Conservation (phyloP, 2,888 invertebrate species). For the Unio delphinus region DNA sequence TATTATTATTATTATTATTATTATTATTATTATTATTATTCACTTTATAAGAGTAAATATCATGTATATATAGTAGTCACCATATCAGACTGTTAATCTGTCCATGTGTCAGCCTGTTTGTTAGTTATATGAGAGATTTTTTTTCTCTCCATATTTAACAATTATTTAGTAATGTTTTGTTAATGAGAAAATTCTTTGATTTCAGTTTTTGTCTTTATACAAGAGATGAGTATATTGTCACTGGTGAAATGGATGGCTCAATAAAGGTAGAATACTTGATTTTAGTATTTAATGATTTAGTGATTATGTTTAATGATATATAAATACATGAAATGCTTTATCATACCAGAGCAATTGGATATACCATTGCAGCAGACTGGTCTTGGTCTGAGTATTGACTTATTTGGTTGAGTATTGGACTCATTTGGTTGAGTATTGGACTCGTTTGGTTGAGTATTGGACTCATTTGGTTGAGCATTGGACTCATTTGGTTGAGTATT, state of each 20-base stretch:
- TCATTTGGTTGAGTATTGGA: too few relatives aligned
- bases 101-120: background rate
- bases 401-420: too few relatives aligned
- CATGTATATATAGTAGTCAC: background rate
- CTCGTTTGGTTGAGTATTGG: too few relatives aligned
- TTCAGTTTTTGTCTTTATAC: conserved; percentile 54
- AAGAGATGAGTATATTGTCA: conserved; percentile 51
- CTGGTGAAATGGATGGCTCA: conserved; percentile 54
- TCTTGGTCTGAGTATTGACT: too few relatives aligned
- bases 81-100: background rate
- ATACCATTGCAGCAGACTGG: too few relatives aligned
- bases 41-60: background rate
- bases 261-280: conserved; percentile 40
- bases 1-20: too few relatives aligned
- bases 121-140: background rate
- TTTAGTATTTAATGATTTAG: background rate
- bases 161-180: background rate
- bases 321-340: background rate
- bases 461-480: too few relatives aligned
- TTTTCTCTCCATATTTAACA: background rate
- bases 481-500: too few relatives aligned
- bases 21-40: background rate
- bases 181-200: conserved; percentile 3
- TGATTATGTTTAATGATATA: background rate
- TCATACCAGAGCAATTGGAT: too few relatives aligned